A percentile compares a stretch with the other conserved stretches of the same genome.
These are phyloP conservation scores for Balaenoptera acutorostrata DNA, from an alignment of 2,113 vertebrate species.

Conservation along the genomic window DNA sequence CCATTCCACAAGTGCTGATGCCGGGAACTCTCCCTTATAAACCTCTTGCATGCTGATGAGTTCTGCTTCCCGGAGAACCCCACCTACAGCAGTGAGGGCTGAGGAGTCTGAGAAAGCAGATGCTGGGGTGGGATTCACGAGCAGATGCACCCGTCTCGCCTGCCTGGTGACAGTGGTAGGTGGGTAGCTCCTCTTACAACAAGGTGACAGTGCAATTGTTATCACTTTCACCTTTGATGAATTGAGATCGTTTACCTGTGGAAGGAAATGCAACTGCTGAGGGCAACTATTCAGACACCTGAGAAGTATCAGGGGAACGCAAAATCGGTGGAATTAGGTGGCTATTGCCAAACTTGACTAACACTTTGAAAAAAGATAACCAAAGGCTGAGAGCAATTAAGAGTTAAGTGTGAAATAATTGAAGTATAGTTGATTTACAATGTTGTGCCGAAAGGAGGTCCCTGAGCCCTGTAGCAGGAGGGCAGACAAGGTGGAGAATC, in stretches of 20 bases:
- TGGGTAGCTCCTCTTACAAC: not conserved
- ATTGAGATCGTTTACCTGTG: not conserved
- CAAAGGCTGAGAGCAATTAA: not conserved
- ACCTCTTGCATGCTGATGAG: not conserved
- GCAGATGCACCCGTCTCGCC: no score
- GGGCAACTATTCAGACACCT: not conserved
- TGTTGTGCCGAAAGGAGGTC: not conserved
- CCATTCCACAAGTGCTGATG: accelerated
- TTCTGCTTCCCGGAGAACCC: not conserved
- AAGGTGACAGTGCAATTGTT: no score
- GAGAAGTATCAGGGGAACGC: not conserved
- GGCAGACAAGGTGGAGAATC: not conserved
- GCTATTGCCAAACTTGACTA: not conserved
- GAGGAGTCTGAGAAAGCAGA: not conserved
- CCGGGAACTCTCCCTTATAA: not conserved
- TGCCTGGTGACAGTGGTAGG: not conserved
- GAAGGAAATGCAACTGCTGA: no score
- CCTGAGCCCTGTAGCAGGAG: not conserved
- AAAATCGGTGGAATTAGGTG: not conserved
- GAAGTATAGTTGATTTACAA: no score
- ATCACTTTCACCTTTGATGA: not conserved
- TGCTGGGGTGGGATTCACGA: not conserved
- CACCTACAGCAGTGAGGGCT: not conserved
- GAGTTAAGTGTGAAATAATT: not conserved
- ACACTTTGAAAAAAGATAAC: not conserved